Conservation (phyloP, 1,140 invertebrate genomes). For the Nasonia vitripennis region DNA sequence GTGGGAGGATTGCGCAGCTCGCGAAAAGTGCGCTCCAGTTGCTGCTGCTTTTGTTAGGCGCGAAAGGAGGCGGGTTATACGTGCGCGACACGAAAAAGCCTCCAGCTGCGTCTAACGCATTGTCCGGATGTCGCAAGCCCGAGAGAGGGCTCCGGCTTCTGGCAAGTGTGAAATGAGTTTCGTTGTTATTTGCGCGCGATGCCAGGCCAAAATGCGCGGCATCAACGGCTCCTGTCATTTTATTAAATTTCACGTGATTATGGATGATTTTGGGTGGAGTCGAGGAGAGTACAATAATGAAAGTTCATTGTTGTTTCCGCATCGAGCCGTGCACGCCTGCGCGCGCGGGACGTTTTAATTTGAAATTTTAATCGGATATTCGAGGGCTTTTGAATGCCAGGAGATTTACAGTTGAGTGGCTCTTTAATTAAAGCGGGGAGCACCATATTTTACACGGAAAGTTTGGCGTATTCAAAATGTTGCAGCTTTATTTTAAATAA, state of each 20-base stretch:
- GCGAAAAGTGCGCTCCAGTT: background rate
- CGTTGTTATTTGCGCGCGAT: conserved; percentile 2
- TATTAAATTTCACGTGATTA: conserved; percentile 32
- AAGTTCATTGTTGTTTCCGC: background rate
- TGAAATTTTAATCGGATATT: conserved; percentile 21
- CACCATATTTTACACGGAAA: background rate
- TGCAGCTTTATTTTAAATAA: background rate
- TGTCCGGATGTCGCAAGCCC: conserved; percentile 9
- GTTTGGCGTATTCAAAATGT: background rate
- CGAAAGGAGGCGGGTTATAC: background rate
- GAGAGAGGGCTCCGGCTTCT: background rate
- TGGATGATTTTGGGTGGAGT: background rate
- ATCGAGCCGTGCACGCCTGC: background rate
- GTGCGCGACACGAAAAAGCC: background rate
- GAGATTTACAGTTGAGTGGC: background rate
- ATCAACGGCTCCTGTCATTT: background rate
- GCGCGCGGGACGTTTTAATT: background rate
- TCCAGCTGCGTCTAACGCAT: conserved; percentile 33
- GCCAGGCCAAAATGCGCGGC: background rate
- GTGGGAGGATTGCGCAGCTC: background rate
- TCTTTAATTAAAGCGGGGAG: conserved; percentile 8
- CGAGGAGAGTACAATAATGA: background rate
- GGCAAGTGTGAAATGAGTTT: conserved; percentile 42
- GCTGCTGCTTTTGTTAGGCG: background rate
- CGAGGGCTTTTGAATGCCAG: background rate